phyloP scores from a whole-genome alignment of 2,888 invertebrate genomes.

The Macrosoma leucophasiata region DNA sequence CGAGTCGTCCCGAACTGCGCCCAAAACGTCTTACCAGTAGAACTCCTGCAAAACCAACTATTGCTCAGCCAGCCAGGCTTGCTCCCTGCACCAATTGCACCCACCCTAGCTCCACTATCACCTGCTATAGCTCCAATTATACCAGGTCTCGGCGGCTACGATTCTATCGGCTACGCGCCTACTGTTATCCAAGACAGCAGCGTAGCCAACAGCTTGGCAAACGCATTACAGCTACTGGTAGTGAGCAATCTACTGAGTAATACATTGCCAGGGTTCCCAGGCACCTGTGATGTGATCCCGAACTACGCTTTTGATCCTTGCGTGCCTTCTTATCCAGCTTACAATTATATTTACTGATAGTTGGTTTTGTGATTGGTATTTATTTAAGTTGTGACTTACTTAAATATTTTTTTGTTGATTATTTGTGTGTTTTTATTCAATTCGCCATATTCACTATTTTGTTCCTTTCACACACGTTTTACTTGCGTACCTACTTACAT shows the following conservation, averaged over 20 bases:
- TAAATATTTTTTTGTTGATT: background rate
- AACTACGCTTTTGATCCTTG: constrained; percentile 8
- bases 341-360: constrained; percentile 20
- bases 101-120: constrained; percentile 14
- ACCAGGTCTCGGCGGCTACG: constrained; percentile 16
- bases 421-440: no score
- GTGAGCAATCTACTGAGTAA: constrained; percentile 54
- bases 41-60: constrained; percentile 30
- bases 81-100: constrained; percentile 13
- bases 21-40: constrained; percentile 27
- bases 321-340: constrained; percentile 10
- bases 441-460: no score
- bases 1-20: constrained; percentile 33
- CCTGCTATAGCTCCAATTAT: constrained; percentile 25
- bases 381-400: no score
- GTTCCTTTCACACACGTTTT: no score
- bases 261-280: constrained; percentile 35
- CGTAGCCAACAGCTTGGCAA: constrained; percentile 55
- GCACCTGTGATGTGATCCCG: constrained; percentile 18
- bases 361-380: background rate
- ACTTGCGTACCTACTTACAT: no score
- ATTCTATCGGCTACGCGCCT: constrained; percentile 28
- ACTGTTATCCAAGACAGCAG: constrained; percentile 52
- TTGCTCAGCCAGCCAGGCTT: constrained; percentile 28
- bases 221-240: constrained; percentile 52